A percentile compares a stretch with the other conserved stretches of the same genome.
Evolutionary conservation across 64 coral and sea anemone genomes (phyloP).

Genomic region (Exaiptasia diaphana): DNA sequence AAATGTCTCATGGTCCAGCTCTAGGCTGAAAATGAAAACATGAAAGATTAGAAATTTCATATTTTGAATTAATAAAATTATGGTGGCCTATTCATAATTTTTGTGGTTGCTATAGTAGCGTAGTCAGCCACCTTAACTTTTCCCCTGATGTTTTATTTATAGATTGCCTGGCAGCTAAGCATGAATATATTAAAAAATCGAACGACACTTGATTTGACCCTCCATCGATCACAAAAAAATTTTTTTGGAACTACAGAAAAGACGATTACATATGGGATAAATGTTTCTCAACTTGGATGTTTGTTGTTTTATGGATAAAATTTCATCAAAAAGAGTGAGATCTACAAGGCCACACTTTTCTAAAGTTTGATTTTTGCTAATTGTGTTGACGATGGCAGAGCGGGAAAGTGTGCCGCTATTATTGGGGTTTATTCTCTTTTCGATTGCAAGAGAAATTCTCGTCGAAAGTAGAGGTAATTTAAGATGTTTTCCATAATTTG

Average conservation of each 20-base stretch:
- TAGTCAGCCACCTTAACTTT: too few species aligned
- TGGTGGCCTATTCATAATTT: too few species aligned
- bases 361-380: background rate
- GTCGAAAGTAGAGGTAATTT: background rate
- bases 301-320: background rate
- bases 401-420: background rate
- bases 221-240: background rate
- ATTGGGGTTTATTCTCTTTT: background rate
- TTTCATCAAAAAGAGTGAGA: background rate
- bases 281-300: background rate
- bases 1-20: too few species aligned
- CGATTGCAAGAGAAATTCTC: background rate
- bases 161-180: too few species aligned
- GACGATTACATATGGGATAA: background rate
- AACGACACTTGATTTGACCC: background rate
- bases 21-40: too few species aligned
- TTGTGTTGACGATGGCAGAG: background rate
- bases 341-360: background rate
- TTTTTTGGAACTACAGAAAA: background rate
- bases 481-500: background rate
- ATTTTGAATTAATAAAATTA: too few species aligned
- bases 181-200: too few species aligned
- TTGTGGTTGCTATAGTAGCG: too few species aligned
- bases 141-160: too few species aligned
- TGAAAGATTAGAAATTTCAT: too few species aligned